Evolutionary conservation across 64 coral and sea anemone species (phyloP).

Genomic region (Stylophora pistillata): DNA sequence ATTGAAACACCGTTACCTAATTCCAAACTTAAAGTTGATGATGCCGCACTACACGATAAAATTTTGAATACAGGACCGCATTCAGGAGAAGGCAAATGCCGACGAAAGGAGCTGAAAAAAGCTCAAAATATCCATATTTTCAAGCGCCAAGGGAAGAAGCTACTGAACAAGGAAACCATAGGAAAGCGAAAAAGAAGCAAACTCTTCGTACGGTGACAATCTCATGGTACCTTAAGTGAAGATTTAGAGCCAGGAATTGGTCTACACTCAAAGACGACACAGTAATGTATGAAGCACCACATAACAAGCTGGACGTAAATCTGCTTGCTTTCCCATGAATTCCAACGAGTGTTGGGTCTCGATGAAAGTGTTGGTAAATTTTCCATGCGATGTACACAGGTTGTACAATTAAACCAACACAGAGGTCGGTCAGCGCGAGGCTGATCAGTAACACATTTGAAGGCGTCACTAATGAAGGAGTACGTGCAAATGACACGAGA

Average conservation of each 20-base stretch:
- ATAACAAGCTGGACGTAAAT: not conserved
- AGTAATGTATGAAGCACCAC: not conserved
- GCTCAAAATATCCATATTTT: not conserved
- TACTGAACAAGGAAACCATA: not conserved
- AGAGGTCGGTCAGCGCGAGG: not conserved
- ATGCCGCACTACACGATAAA: not conserved
- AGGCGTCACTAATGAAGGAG: not conserved
- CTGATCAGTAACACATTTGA: conserved; percentile 4
- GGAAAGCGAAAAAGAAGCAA: not conserved
- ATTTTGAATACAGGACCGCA: conserved; percentile 11
- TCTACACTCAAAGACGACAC: not conserved
- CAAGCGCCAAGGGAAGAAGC: not conserved
- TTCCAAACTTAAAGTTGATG: conserved; percentile 4
- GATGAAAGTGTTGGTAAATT: not conserved
- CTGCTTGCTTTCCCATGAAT: not conserved
- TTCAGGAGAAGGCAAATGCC: not conserved
- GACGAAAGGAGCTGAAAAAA: not conserved
- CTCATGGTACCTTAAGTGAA: not conserved
- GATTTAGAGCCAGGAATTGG: not conserved
- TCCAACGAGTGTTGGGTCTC: not conserved
- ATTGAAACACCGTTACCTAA: not conserved
- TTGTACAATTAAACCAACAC: not conserved
- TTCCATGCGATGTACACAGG: not conserved
- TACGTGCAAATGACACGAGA: not conserved
- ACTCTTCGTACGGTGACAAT: not conserved